Evolutionary conservation across 2,113 vertebrate genomes (phyloP).

Genomic region (Myodes glareolus): DNA sequence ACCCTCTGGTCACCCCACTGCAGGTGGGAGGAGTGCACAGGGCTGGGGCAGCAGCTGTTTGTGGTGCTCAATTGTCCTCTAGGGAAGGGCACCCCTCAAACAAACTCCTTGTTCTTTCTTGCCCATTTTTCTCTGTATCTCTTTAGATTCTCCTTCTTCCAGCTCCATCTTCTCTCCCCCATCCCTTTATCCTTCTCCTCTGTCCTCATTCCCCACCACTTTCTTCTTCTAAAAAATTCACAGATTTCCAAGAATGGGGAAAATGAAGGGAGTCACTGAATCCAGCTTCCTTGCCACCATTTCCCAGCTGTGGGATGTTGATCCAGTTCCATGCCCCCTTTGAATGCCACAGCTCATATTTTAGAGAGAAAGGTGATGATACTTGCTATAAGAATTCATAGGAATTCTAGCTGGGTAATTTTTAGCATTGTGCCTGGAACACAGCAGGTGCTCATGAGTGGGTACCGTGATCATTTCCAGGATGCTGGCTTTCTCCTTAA

Average conservation of each 20-base stretch:
- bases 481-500: not conserved
- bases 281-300: not conserved
- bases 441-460: not conserved
- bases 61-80: slow-evolving; percentile 14
- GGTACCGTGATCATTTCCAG: not conserved
- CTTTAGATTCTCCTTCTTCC: not conserved
- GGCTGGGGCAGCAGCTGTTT: not conserved
- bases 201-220: not conserved
- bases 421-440: not conserved
- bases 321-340: not conserved
- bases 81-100: not conserved
- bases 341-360: not conserved
- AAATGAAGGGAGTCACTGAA: not conserved
- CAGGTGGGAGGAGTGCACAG: not conserved
- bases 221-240: not conserved
- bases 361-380: not conserved
- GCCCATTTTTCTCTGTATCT: not conserved
- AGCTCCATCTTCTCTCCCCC: not conserved
- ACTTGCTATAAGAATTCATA: not conserved
- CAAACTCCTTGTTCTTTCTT: not conserved
- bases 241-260: not conserved
- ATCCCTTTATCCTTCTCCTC: not conserved
- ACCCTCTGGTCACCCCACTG: not conserved
- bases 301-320: not conserved
- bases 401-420: not conserved